phyloP scores from a whole-genome alignment of 1,140 invertebrate genomes.

The Drosophila nasuta region DNA sequence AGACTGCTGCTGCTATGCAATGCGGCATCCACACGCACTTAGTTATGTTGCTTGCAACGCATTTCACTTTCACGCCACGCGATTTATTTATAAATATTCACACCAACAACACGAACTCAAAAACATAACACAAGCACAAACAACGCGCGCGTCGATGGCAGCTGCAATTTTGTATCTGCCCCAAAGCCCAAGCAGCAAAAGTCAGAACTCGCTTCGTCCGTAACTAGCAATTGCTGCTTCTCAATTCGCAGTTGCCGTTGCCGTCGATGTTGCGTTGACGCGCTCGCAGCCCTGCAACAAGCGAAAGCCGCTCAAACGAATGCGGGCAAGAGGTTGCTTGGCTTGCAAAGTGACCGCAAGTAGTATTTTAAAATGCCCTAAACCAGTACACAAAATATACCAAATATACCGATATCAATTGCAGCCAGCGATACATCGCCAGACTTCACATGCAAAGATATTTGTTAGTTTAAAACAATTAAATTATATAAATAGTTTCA shows the following conservation, averaged over 20 bases:
- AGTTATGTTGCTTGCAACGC: constrained; percentile 56
- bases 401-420: background rate
- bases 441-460: background rate
- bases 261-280: constrained; percentile 32
- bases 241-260: constrained; percentile 35
- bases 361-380: background rate
- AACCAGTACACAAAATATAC: background rate
- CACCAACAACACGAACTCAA: constrained; percentile 29
- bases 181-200: constrained; percentile 19
- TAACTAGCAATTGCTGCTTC: constrained; percentile 7
- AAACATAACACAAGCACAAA: constrained; percentile 15
- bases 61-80: constrained; percentile 77
- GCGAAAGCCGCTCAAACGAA: constrained; percentile 79
- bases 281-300: constrained; percentile 69
- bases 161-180: constrained; percentile 68
- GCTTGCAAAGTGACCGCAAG: background rate
- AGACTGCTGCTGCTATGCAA: background rate
- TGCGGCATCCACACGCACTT: constrained; percentile 38
- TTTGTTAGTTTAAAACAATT: too few species aligned
- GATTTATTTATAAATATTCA: constrained; percentile 57
- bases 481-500: background rate
- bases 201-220: constrained; percentile 22
- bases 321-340: constrained; percentile 33
- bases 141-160: constrained; percentile 49
- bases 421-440: background rate